These are phyloP conservation scores for Verasper variegatus DNA, from an alignment of 2,113 vertebrate species.

Conservation along the genomic window DNA sequence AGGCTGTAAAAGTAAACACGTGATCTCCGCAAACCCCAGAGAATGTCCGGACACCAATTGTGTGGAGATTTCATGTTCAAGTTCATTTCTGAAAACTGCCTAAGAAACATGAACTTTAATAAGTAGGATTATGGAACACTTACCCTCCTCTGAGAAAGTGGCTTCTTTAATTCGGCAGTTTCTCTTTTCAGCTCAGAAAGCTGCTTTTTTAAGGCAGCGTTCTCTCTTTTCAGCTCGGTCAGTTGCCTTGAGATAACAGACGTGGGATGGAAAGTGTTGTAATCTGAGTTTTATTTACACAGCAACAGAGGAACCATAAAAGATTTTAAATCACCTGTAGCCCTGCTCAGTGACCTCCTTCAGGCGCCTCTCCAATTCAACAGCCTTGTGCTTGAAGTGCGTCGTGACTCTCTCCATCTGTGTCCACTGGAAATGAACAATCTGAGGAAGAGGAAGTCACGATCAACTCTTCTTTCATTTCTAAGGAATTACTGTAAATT, in stretches of 20 bases:
- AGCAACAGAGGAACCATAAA: background rate
- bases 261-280: background rate
- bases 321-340: slow-evolving; percentile 68
- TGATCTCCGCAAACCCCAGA: too few species aligned
- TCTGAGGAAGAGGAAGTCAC: slow-evolving; percentile 69
- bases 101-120: background rate
- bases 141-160: slow-evolving; percentile 86
- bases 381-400: slow-evolving; percentile 83
- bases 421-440: slow-evolving; percentile 85
- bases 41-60: too few species aligned
- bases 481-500: background rate
- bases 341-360: slow-evolving; percentile 80
- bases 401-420: slow-evolving; percentile 83
- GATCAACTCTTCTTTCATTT: background rate
- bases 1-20: too few species aligned
- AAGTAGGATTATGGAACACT: slow-evolving; percentile 21
- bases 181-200: slow-evolving; percentile 82
- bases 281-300: slow-evolving; percentile 2
- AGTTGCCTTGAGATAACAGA: slow-evolving; percentile 73
- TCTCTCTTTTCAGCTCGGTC: slow-evolving; percentile 83
- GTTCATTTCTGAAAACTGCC: too few species aligned
- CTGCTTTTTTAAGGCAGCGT: slow-evolving; percentile 83
- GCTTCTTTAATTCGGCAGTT: slow-evolving; percentile 86
- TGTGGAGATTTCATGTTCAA: too few species aligned
- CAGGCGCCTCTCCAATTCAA: slow-evolving; percentile 81